Conservation (phyloP, 1,140 invertebrate genomes). For the Hylaeus anthracinus region DNA sequence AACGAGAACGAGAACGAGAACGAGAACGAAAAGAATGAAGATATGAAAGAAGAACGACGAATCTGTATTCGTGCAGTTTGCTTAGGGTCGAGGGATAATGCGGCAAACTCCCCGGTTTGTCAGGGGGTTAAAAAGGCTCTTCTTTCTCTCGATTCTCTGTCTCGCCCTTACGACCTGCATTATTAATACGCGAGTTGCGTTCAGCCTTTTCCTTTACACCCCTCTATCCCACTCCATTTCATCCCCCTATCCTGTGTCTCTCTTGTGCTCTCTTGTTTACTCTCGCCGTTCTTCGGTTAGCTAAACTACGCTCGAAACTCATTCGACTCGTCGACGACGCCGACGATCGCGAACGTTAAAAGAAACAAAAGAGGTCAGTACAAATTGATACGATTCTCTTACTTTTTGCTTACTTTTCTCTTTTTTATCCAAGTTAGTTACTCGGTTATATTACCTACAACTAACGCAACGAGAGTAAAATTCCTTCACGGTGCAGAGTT, state of each 20-base stretch:
- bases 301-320: constrained; percentile 35
- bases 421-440: no score
- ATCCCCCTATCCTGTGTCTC: not conserved
- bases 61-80: constrained; percentile 58
- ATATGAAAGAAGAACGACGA: constrained; percentile 50
- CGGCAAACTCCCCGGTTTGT: constrained; percentile 55
- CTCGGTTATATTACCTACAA: no score
- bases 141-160: constrained; percentile 50
- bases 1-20: not conserved
- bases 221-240: not conserved
- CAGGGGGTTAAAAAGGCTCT: constrained; percentile 59
- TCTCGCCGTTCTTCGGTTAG: constrained; percentile 30
- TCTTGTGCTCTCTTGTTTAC: constrained; percentile 30
- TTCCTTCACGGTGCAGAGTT: no score
- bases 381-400: no score
- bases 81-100: constrained; percentile 60
- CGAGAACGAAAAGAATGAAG: constrained; percentile 10
- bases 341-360: not conserved
- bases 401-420: no score
- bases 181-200: constrained; percentile 61
- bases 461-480: no score
- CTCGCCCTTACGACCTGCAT: constrained; percentile 49
- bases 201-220: constrained; percentile 30
- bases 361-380: no score
- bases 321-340: constrained; percentile 10